Base-by-base conservation (phyloP, 2,888 invertebrate species). In the Cactoblastis cactorum region DNA sequence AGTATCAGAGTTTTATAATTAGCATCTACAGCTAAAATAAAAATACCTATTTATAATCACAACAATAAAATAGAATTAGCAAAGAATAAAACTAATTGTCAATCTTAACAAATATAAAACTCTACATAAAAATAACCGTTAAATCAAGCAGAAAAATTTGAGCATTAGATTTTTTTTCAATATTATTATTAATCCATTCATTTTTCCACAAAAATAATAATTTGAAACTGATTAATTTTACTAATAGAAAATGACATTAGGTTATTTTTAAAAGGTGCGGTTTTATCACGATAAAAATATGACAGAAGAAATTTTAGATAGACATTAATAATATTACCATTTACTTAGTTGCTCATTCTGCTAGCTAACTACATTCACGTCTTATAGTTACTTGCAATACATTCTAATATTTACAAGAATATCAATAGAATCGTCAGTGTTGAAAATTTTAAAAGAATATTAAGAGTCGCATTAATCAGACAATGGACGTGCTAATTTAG, bases 101-200 rank as follows among this genome's bases (percentile, higher is more conserved):
- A 71, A 73, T 60, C 54, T 67, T 63, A 70, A 63, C 66, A 72
- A 59, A 70, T 65, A 58, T 57, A 58, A 67, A 68, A 62, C 56
- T 72, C 76, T 74, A 80, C 77, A 65, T 71, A 61, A 69, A 69
- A 66, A 72, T 77, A 69, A 71, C 59, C 61, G 66, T 69, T 69
- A 71, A 17, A 66, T 71, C 71, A 86, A 85, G 86, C 86, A 73
- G 67, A 80, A 63, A 75, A 75, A 69, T 67, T 87, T 88, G 87
- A 88, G 87, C 87, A 88, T 88, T 80, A 85, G 86, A 85, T 74
- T 74, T 55, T 41, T 55, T 62, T 62, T 60, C 64, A 65, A 58
- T 53, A 54, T 48, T 49, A 54, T 61, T 15, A 60, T 49, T 55
- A 58, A 55, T 74, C 83, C 83, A 82, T 85, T 80, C 66, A 84